Conservation (phyloP, 2,888 invertebrate species). For the Actias luna region DNA sequence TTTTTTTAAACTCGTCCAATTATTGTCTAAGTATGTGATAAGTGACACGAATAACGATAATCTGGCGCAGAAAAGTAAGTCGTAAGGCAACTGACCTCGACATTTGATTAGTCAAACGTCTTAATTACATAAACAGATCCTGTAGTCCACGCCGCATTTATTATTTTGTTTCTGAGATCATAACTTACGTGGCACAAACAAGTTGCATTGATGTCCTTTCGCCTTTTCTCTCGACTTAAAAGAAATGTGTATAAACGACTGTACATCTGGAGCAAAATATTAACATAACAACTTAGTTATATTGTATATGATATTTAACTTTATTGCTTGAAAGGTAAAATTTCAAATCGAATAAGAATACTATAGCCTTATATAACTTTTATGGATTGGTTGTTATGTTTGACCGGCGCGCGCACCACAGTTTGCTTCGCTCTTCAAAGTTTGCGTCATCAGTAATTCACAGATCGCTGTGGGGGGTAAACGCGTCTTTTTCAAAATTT, state of each 20-base stretch:
- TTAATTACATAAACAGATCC: too few species aligned
- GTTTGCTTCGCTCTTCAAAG: conserved; percentile 27
- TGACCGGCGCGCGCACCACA: conserved; percentile 47
- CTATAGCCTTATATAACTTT: neutral
- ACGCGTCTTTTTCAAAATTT: conserved; percentile 33
- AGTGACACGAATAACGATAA: too few species aligned
- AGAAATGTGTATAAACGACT: conserved; percentile 72
- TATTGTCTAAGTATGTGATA: too few species aligned
- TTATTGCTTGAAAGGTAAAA: neutral
- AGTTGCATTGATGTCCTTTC: conserved; percentile 65
- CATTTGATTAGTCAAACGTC: too few species aligned
- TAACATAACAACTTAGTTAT: conserved; percentile 11
- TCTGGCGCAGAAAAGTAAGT: too few species aligned
- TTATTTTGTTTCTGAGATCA: conserved; percentile 2
- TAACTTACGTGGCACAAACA: conserved; percentile 41
- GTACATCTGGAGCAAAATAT: conserved; percentile 55
- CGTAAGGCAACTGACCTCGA: too few species aligned
- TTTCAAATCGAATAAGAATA: neutral
- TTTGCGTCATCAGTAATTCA: conserved; percentile 57
- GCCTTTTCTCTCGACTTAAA: conserved; percentile 70
- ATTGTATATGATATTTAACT: neutral
- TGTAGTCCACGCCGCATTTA: too few species aligned
- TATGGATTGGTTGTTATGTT: conserved; percentile 14
- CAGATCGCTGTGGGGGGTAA: conserved; percentile 35
- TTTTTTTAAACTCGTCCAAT: too few species aligned